These are phyloP conservation scores for Antedon mediterranea DNA, from an alignment of 53 echinoderm and acorn worm species.

Conservation along the genomic window DNA sequence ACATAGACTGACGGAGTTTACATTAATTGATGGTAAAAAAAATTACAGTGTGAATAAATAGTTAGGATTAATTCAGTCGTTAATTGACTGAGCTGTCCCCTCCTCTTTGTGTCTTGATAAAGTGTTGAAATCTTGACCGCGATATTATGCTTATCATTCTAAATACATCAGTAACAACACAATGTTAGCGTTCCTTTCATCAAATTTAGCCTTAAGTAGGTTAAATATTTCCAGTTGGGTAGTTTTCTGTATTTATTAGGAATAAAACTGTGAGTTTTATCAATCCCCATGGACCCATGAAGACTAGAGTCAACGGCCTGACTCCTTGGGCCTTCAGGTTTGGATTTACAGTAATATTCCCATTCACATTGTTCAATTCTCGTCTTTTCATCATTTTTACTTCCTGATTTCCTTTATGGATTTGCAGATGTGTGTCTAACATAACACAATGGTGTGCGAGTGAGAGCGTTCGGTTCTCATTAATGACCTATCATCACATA, in stretches of 20 bases:
- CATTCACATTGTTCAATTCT: neutral
- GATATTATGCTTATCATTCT: neutral
- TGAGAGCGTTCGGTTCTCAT: neutral
- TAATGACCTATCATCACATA: neutral
- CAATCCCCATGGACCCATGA: neutral
- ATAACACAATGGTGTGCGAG: neutral
- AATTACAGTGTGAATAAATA: neutral
- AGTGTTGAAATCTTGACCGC: neutral
- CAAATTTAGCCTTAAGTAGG: neutral
- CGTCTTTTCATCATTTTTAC: neutral
- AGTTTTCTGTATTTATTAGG: neutral
- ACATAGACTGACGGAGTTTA: neutral
- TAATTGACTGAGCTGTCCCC: slow-evolving; percentile 1
- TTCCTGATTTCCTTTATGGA: neutral
- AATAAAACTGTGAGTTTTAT: neutral
- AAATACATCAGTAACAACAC: neutral
- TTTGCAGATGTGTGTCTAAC: neutral
- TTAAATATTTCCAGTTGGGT: neutral
- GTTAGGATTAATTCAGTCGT: neutral
- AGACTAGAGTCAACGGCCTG: neutral
- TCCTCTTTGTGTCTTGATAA: neutral
- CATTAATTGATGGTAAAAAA: neutral
- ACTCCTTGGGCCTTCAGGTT: neutral
- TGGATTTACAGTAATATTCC: neutral
- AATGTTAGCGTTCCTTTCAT: neutral